A percentile compares a stretch with the other conserved stretches of the same genome.
Conservation (phyloP, 2,113 vertebrate genomes). For the Cololabis saira region DNA sequence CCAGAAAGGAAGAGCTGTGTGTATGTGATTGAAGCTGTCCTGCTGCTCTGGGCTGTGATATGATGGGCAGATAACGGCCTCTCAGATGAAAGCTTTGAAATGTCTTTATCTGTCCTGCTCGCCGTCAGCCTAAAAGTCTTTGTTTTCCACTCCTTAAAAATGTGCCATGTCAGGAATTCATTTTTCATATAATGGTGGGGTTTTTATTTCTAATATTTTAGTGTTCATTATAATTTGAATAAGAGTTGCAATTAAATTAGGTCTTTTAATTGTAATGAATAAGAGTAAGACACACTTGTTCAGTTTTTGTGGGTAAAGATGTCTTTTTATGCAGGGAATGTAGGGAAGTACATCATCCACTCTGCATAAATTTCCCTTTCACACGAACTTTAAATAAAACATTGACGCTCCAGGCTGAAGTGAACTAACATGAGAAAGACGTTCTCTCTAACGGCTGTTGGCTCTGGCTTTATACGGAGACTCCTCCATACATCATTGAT, state of each 20-base stretch:
- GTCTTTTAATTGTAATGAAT: not conserved
- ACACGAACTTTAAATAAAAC: no score
- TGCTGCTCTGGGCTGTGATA: conserved; percentile 63
- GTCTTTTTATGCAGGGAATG: conserved; percentile 2
- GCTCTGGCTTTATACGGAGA: conserved; percentile 22
- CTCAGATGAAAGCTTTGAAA: conserved; percentile 65
- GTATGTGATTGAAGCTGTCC: conserved; percentile 53
- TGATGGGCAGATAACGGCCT: conserved; percentile 65
- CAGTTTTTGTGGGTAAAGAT: not conserved
- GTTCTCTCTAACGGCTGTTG: conserved; percentile 2
- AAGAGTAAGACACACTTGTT: not conserved
- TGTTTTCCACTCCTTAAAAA: conserved; percentile 40
- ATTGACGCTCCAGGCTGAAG: conserved; percentile 33
- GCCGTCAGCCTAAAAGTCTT: conserved; percentile 33
- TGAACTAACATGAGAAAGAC: conserved; percentile 10
- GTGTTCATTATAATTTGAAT: not conserved
- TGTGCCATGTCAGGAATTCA: not conserved
- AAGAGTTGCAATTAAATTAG: not conserved
- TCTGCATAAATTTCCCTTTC: no score
- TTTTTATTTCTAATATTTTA: not conserved
- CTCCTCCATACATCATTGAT: not conserved
- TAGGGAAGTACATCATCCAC: conserved; percentile 19
- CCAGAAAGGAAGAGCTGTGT: conserved; percentile 51
- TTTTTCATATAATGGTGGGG: not conserved
- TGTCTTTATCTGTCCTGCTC: conserved; percentile 57